A percentile compares a stretch with the other conserved stretches of the same genome.
These are phyloP conservation scores for Caranx melampygus DNA, from an alignment of 2,113 vertebrate genomes.

Conservation along the genomic window DNA sequence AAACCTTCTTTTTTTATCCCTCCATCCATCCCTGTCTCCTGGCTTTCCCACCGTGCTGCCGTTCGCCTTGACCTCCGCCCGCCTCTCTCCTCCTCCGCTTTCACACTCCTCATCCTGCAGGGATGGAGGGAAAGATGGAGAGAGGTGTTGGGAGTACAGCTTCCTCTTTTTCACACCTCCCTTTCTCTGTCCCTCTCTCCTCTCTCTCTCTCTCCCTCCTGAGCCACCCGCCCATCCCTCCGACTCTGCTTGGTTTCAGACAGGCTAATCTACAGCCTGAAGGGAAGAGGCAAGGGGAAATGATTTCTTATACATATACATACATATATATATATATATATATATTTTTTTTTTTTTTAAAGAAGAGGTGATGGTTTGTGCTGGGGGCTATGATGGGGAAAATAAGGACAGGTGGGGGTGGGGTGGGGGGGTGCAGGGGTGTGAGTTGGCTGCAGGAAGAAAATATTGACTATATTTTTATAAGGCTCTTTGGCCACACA, in stretches of 20 bases:
- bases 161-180: constrained; percentile 76
- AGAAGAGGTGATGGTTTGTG: constrained; percentile 44
- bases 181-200: constrained; percentile 17
- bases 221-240: constrained; percentile 50
- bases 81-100: constrained; percentile 68
- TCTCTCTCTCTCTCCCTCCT: constrained; percentile 28
- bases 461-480: constrained; percentile 15
- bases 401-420: constrained; percentile 39
- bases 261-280: constrained; percentile 69
- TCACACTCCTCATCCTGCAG: constrained; percentile 77
- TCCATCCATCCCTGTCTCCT: constrained; percentile 43
- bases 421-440: constrained; percentile 9
- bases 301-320: constrained; percentile 17
- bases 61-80: constrained; percentile 67
- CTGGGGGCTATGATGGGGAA: constrained; percentile 26
- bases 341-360: constrained; percentile 26
- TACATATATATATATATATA: constrained; percentile 1
- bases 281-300: constrained; percentile 37
- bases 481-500: neutral
- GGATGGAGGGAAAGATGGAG: constrained; percentile 52
- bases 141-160: constrained; percentile 78
- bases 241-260: constrained; percentile 48
- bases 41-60: constrained; percentile 44
- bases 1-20: constrained; percentile 36
- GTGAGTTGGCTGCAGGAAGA: neutral